Evolutionary conservation across 2,797 vertebrate genomes (phyloP), one percentile per base, ranked within the genome.

Genomic region (Spatula versicolor): DNA sequence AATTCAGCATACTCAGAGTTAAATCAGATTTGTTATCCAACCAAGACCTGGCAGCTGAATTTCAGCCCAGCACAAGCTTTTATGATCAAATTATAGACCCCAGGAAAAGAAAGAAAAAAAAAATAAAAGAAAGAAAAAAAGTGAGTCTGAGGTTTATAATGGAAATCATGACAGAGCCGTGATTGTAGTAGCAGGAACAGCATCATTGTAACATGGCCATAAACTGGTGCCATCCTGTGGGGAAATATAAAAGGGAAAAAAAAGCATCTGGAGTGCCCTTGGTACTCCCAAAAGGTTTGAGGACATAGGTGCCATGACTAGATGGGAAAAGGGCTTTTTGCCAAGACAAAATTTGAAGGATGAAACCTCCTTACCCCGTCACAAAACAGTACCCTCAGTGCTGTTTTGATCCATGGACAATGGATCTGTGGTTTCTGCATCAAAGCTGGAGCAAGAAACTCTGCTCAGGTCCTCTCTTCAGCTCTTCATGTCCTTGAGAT

Each of bases 1-100:
- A 79, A 20, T 76, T 84, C 39, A 54, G 81, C 41, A 80, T 73
- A 41, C 52, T 80, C 28, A 62, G 68, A 48, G 92, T 95, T 94
- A 94, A 92, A 48, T 58, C 25, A 64, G 35, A 77, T 88, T 82
- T 86, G 71, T 31, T 84, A 77, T 60, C 28, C 35, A 89, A 58
- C 50, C 83, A 80, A 77, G 74, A 77, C 52, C 74, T 90, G 83
- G 74, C 74, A 93, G 83, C 35, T 95, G 86, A 88, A 82, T 93
- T 94, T 94, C 80, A 93, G 72, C 83, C 59, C 74, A 93, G 88
- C 30, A 7, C 30, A 60, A 93, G 39, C 31, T 92, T 95, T 96
- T 90, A 95, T 8, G 25, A 66, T 72, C 59, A 39, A 91, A 79
- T 90, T 90, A 83, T 71, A 93, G 63, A 88, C 63, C 59, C 5